Evolutionary conservation across 2,888 invertebrate genomes (phyloP).

Genomic region (Halictus quadricinctus): DNA sequence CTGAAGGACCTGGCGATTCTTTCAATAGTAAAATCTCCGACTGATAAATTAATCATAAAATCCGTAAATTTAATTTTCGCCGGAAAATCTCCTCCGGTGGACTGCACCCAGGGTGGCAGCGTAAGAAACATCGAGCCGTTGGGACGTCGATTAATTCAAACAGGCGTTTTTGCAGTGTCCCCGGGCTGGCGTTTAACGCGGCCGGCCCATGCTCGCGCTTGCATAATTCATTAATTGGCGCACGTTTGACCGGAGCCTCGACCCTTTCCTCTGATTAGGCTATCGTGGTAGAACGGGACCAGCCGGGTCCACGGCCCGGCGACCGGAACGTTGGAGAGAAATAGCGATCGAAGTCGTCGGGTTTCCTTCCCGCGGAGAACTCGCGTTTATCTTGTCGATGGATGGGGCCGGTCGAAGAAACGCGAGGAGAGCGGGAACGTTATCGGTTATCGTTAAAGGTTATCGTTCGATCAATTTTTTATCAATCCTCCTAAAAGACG

Average conservation of each 20-base stretch:
- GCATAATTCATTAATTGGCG: constrained; percentile 57
- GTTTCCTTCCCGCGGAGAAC: not conserved
- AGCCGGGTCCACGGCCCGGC: not conserved
- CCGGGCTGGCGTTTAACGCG: constrained; percentile 31
- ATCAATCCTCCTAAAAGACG: constrained; percentile 6
- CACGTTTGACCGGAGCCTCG: constrained; percentile 10
- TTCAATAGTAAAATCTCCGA: not conserved
- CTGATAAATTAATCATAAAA: not conserved
- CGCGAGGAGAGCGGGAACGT: not conserved
- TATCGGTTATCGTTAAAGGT: constrained; percentile 30
- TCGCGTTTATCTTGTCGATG: constrained; percentile 26
- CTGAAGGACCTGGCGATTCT: not conserved
- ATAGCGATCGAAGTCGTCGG: not conserved
- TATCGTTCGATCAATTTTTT: constrained; percentile 42
- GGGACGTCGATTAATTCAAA: constrained; percentile 60
- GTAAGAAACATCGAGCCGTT: constrained; percentile 25
- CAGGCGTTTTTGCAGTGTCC: constrained; percentile 2
- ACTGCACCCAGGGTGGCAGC: constrained; percentile 11
- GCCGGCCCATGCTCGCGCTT: constrained; percentile 10
- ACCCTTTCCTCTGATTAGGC: not conserved
- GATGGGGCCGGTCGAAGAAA: not conserved
- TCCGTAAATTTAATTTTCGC: not conserved
- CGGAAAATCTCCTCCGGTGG: not conserved
- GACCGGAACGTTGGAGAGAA: not conserved
- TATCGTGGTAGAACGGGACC: not conserved